Evolutionary conservation across 2,113 vertebrate species (phyloP).

Genomic region (Hippocampus comes): DNA sequence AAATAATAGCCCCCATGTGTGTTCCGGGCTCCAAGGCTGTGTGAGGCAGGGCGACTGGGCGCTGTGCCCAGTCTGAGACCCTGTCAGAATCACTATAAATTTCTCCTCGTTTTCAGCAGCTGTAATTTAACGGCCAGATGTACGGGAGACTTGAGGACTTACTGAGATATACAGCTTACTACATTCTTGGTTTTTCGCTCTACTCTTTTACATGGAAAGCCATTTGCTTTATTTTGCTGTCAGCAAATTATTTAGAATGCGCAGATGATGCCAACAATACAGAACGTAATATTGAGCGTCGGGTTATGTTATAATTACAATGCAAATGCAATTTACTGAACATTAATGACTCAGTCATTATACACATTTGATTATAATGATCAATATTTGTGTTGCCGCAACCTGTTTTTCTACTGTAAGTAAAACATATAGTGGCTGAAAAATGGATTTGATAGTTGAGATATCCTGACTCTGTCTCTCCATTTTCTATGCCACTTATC

Average conservation of each 20-base stretch:
- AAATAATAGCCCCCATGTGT: constrained; percentile 75
- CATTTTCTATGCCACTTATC: neutral
- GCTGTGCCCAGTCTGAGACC: constrained; percentile 69
- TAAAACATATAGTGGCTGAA: neutral
- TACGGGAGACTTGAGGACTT: constrained; percentile 61
- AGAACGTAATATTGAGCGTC: neutral
- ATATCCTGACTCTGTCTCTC: neutral
- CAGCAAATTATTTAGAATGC: constrained; percentile 15
- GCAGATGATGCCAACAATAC: constrained; percentile 9
- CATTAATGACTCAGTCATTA: neutral
- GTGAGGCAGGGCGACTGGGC: constrained; percentile 70
- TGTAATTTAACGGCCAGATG: constrained; percentile 76
- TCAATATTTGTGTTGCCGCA: neutral
- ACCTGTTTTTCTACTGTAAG: neutral
- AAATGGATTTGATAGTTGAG: neutral
- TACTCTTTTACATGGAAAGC: constrained; percentile 32
- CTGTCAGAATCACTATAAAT: constrained; percentile 75
- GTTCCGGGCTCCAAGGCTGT: constrained; percentile 65
- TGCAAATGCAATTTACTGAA: neutral
- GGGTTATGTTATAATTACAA: neutral
- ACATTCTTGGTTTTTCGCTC: constrained; percentile 58
- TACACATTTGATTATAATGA: neutral
- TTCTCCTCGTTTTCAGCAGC: constrained; percentile 68
- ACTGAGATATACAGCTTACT: constrained; percentile 65
- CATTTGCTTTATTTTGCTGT: constrained; percentile 13